Evolutionary conservation across 64 coral and sea anemone genomes (phyloP).

Genomic region (Pocillopora verrucosa): DNA sequence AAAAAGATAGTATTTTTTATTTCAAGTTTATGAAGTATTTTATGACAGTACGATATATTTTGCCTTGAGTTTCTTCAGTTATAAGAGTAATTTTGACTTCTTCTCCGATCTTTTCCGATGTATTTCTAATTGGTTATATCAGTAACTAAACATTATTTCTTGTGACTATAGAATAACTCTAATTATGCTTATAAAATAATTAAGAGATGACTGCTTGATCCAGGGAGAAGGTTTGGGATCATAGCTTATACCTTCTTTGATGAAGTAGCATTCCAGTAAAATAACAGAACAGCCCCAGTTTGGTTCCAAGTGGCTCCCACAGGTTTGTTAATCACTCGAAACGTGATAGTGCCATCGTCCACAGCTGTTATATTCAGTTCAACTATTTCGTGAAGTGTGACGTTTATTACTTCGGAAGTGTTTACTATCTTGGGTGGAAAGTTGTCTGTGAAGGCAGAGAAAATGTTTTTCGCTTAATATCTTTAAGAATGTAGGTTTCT

Average conservation of each 20-base stretch:
- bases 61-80: too few relatives aligned
- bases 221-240: too few relatives aligned
- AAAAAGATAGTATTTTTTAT: too few relatives aligned
- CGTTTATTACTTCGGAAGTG: neutral
- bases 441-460: slow-evolving; percentile 21
- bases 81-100: too few relatives aligned
- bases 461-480: neutral
- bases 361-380: neutral
- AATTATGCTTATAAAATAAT: neutral
- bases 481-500: neutral
- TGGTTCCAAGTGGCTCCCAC: neutral
- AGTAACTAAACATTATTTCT: neutral
- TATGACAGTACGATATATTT: too few relatives aligned
- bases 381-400: neutral
- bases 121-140: neutral
- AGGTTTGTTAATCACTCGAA: slow-evolving; percentile 29
- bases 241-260: slow-evolving; percentile 7
- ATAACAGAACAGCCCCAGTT: slow-evolving; percentile 9
- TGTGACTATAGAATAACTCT: too few relatives aligned
- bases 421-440: slow-evolving; percentile 47
- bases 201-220: too few relatives aligned
- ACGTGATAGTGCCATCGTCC: neutral
- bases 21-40: too few relatives aligned
- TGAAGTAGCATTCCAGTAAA: neutral
- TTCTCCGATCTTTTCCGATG: too few relatives aligned